Conservation (phyloP, 2,888 invertebrate genomes). For the Phasia obesa region DNA sequence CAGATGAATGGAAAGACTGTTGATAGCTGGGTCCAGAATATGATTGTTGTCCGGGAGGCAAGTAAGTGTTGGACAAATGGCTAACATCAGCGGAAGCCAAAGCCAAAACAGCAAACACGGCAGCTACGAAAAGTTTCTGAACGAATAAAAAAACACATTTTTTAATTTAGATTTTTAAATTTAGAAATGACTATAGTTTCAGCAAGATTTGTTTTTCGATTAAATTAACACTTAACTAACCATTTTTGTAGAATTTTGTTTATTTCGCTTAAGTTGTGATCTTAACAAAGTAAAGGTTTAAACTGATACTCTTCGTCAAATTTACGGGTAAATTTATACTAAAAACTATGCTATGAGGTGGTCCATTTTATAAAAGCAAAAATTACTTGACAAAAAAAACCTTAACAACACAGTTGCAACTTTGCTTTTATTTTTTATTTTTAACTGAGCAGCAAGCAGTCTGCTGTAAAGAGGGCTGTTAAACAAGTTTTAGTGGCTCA, state of each 20-base stretch:
- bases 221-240: conserved; percentile 73
- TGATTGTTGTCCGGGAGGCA: conserved; percentile 75
- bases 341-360: conserved; percentile 72
- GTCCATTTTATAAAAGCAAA: conserved; percentile 34
- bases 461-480: conserved; percentile 66
- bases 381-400: conserved; percentile 29
- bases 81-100: conserved; percentile 80
- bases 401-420: conserved; percentile 45
- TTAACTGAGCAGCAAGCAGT: conserved; percentile 31
- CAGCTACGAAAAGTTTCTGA: conserved; percentile 79
- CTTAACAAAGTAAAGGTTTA: conserved; percentile 78
- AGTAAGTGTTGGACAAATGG: conserved; percentile 77
- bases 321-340: conserved; percentile 79
- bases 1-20: conserved; percentile 70
- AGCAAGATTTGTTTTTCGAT: too few species aligned
- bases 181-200: too few species aligned
- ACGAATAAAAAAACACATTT: conserved; percentile 48
- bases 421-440: conserved; percentile 3
- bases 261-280: conserved; percentile 73
- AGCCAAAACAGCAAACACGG: conserved; percentile 77
- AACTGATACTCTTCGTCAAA: conserved; percentile 80
- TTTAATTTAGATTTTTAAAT: background rate
- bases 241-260: conserved; percentile 74
- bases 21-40: conserved; percentile 40
- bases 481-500: conserved; percentile 78